Evolutionary conservation across 37 sponge, comb jelly and placozoan species (phyloP).

Genomic region (Theonella swinhoei): DNA sequence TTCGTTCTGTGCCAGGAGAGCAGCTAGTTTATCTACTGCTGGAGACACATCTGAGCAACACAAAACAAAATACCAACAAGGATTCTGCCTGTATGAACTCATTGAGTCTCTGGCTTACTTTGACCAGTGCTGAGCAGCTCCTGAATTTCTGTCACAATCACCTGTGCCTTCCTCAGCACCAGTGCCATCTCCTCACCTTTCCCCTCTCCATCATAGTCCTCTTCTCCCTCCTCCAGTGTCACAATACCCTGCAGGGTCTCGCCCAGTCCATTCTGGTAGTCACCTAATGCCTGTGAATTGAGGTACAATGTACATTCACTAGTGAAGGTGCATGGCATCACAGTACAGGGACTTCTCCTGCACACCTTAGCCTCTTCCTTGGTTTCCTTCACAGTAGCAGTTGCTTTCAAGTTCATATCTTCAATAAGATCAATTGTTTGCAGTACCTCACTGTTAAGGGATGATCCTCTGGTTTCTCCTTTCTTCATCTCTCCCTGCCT

Average conservation of each 20-base stretch:
- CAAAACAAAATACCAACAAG: no score
- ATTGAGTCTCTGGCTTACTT: no score
- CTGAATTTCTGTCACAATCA: not conserved
- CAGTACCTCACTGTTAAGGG: not conserved
- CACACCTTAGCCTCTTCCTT: not conserved
- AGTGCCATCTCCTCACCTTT: not conserved
- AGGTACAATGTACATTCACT: no score
- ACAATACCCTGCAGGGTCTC: not conserved
- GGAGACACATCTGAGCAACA: not conserved
- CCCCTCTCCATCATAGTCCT: not conserved
- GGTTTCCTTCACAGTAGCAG: not conserved
- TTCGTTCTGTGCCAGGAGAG: not conserved
- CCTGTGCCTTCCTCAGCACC: not conserved
- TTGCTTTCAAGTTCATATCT: not conserved
- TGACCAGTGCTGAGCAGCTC: not conserved
- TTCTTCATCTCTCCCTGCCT: no score
- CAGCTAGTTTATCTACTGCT: not conserved
- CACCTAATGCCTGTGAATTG: not conserved
- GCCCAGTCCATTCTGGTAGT: not conserved
- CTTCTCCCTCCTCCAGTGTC: not conserved
- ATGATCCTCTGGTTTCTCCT: no score
- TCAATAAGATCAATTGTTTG: not conserved
- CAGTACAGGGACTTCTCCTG: not conserved
- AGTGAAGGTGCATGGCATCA: no score
- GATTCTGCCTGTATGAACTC: no score